phyloP scores from a whole-genome alignment of 2,113 vertebrate genomes.

The Rana temporaria region DNA sequence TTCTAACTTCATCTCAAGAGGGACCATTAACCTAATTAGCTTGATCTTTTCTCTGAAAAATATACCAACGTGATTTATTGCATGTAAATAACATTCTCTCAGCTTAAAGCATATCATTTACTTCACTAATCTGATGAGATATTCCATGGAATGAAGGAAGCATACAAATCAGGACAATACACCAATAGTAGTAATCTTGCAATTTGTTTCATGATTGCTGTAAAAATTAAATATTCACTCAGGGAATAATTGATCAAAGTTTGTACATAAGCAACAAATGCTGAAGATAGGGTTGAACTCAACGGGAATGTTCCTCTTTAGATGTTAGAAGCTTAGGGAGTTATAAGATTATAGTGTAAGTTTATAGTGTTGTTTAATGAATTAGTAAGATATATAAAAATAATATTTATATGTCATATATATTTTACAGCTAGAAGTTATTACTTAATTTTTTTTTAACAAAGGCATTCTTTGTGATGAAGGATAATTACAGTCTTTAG shows the following conservation, averaged over 20 bases:
- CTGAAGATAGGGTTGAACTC: neutral
- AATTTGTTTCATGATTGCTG: slow-evolving; percentile 22
- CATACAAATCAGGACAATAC: slow-evolving; percentile 22
- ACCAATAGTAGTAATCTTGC: slow-evolving; percentile 7
- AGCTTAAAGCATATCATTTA: slow-evolving; percentile 26
- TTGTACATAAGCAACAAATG: slow-evolving; percentile 9
- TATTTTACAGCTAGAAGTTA: too few relatives aligned
- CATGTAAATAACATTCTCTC: slow-evolving; percentile 28
- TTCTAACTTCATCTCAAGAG: neutral
- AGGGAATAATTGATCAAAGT: slow-evolving; percentile 41
- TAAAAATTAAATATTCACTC: slow-evolving; percentile 29
- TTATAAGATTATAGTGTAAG: too few relatives aligned
- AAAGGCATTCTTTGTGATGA: too few relatives aligned
- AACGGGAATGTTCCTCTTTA: slow-evolving; percentile 16
- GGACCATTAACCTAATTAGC: slow-evolving; percentile 37
- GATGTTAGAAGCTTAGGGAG: too few relatives aligned
- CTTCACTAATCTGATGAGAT: slow-evolving; percentile 17
- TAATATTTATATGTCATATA: too few relatives aligned
- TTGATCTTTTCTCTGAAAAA: slow-evolving; percentile 7
- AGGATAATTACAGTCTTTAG: too few relatives aligned
- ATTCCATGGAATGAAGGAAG: slow-evolving; percentile 23
- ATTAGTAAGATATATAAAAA: too few relatives aligned
- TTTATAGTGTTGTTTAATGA: too few relatives aligned
- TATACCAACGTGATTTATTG: neutral
- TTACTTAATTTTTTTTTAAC: too few relatives aligned